These are phyloP conservation scores for Australoheros scitulus DNA, from an alignment of 2,113 vertebrate genomes.

Conservation along the genomic window DNA sequence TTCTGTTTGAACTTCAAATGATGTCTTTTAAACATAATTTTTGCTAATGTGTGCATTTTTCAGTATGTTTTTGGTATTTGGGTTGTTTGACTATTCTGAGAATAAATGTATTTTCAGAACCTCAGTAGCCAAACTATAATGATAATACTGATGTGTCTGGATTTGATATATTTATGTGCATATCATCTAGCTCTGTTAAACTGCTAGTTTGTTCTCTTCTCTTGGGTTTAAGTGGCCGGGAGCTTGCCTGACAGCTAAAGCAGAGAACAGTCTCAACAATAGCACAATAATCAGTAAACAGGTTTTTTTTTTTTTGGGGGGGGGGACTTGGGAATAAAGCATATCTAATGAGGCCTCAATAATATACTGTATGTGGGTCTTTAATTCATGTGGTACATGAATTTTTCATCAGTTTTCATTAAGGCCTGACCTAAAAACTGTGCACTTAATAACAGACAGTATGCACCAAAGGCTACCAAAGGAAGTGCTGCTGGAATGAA, in stretches of 20 bases:
- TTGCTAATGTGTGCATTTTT: not conserved
- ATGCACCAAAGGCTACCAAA: not conserved
- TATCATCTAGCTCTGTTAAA: not conserved
- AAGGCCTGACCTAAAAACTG: constrained; percentile 12
- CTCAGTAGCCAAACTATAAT: not conserved
- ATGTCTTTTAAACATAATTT: not conserved
- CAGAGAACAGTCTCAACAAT: not conserved
- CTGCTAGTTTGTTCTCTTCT: not conserved
- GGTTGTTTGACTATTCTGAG: not conserved
- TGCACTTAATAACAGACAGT: not conserved
- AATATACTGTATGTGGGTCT: constrained; percentile 50
- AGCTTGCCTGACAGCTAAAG: not conserved
- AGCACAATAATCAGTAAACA: constrained; percentile 1
- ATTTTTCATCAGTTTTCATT: constrained; percentile 53
- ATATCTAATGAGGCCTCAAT: constrained; percentile 55
- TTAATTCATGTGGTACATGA: constrained; percentile 27
- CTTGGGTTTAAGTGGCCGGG: not conserved
- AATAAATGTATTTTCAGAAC: not conserved
- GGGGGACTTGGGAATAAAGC: constrained; percentile 27
- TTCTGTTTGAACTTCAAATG: not conserved
- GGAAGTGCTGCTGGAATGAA: constrained; percentile 7
- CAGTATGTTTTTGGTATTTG: not conserved
- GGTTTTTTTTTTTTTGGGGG: not conserved
- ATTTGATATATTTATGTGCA: not conserved
- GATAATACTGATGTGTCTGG: not conserved